These are phyloP conservation scores for Passer montanus DNA, from an alignment of 2,113 vertebrate genomes.

Conservation along the genomic window DNA sequence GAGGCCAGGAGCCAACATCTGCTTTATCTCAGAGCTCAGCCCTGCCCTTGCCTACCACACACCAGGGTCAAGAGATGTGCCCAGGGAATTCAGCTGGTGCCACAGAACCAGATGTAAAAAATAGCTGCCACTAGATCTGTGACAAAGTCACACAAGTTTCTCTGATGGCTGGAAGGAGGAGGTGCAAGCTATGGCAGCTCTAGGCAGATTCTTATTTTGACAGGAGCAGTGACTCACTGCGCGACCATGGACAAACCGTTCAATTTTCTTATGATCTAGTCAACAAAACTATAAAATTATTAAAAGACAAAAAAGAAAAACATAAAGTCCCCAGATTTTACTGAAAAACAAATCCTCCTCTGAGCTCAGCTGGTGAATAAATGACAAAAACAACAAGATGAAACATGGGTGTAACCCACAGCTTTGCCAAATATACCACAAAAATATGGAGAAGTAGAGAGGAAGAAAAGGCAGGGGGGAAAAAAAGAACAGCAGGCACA, in stretches of 20 bases:
- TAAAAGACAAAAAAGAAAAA: slow-evolving; percentile 48
- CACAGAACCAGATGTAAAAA: not conserved
- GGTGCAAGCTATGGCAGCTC: not conserved
- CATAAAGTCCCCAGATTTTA: slow-evolving; percentile 48
- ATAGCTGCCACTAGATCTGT: not conserved
- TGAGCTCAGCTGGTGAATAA: slow-evolving; percentile 62
- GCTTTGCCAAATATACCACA: slow-evolving; percentile 52
- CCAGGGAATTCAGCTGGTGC: not conserved
- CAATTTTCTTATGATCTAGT: slow-evolving; percentile 45
- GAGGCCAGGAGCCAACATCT: not conserved
- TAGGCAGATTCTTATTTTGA: slow-evolving; percentile 41
- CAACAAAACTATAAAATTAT: slow-evolving; percentile 66
- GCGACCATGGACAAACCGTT: not conserved
- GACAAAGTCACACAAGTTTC: not conserved
- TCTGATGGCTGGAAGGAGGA: not conserved
- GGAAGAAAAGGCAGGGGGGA: not conserved
- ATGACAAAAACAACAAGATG: slow-evolving; percentile 64
- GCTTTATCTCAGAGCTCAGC: not conserved
- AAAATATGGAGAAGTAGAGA: slow-evolving; percentile 51
- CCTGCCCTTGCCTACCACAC: not conserved
- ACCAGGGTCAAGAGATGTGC: not conserved
- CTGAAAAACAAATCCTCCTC: slow-evolving; percentile 54
- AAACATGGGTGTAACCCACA: slow-evolving; percentile 62
- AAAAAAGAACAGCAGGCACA: not conserved
- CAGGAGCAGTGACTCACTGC: slow-evolving; percentile 33